Evolutionary conservation across 2,113 vertebrate genomes (phyloP), one percentile per base, ranked within the genome.

Genomic region (Micronycteris hirsuta): DNA sequence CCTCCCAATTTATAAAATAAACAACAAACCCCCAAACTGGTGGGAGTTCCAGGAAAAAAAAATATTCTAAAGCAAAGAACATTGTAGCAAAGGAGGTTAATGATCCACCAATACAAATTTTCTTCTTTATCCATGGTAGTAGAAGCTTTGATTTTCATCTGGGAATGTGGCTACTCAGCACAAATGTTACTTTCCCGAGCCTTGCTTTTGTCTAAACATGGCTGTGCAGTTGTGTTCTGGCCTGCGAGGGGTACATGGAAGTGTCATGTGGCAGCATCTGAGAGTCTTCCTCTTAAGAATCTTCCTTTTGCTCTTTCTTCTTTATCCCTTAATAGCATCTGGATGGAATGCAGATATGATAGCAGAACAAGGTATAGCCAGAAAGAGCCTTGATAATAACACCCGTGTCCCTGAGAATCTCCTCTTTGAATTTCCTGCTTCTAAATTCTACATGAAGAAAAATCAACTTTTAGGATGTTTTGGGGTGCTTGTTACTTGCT

Each of bases 391-490:
- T 70, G 22, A 9, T 33, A 43, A 77, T 19, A 28, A 9, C 26
- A n/a, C 6, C 41, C 26, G 0, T 77, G 82, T 86, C 24, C 20
- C 13, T 12, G 52, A 74, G 17, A 12, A 16, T 49, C 16, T 16
- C 20, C 84, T 82, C 36, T 78, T 92, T 47, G 58, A 45, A 17
- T 58, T 85, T 28, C 5, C 56, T 56, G 49, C 11, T 80, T 94
- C 77, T 93, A 90, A 93, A 94, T 68, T 82, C 65, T 36, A 87
- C 12, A 28, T 83, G 41, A 80, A 70, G 36, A 90, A 96, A 96
- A 83, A 54, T 68, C 7, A 86, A 19, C 31, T 58, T 95, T 81
- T 76, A 67, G 84, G 17, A 58, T 85, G 1, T 56, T 87, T 45
- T 26, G 7, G 2, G n/a, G 16, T 65, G 3, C 19, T n/a, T 82